Evolutionary conservation across 2,888 invertebrate species (phyloP).

Genomic region (Cataglyphis rosenhaueri): DNA sequence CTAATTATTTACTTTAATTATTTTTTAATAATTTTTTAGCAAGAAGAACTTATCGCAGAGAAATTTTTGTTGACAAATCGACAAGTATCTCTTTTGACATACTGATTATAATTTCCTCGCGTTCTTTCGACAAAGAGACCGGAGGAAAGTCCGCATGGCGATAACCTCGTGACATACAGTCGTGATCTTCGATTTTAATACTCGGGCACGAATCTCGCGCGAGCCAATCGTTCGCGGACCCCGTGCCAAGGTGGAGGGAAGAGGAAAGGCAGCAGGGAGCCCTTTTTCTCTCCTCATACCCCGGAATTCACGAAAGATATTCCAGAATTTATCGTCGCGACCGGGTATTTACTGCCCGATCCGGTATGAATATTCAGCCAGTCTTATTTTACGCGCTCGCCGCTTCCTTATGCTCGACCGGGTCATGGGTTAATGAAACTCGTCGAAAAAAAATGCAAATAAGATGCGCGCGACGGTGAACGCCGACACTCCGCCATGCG

Average conservation of each 20-base stretch:
- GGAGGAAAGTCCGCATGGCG: constrained; percentile 74
- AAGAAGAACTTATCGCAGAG: neutral
- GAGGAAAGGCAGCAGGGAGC: neutral
- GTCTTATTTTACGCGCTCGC: constrained; percentile 80
- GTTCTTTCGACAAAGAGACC: constrained; percentile 60
- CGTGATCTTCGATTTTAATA: constrained; percentile 50
- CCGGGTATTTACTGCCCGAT: constrained; percentile 76
- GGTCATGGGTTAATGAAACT: constrained; percentile 84
- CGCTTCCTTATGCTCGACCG: constrained; percentile 77
- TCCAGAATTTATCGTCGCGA: constrained; percentile 77
- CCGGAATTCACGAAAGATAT: constrained; percentile 70
- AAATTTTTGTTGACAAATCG: neutral
- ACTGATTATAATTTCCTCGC: neutral
- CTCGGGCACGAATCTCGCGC: constrained; percentile 40
- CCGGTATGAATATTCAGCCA: constrained; percentile 81
- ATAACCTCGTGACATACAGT: constrained; percentile 77
- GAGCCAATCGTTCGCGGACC: neutral
- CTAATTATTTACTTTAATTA: neutral
- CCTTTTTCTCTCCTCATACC: neutral
- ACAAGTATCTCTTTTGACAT: neutral
- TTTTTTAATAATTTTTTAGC: constrained; percentile 3
- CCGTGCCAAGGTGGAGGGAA: constrained; percentile 1
- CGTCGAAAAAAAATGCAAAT: constrained; percentile 82
- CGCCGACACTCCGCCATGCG: constrained; percentile 33
- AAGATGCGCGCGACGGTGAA: constrained; percentile 65